These are phyloP conservation scores for Caenorhabditis sp. DNA, from an alignment of 2,888 invertebrate genomes.

Conservation along the genomic window DNA sequence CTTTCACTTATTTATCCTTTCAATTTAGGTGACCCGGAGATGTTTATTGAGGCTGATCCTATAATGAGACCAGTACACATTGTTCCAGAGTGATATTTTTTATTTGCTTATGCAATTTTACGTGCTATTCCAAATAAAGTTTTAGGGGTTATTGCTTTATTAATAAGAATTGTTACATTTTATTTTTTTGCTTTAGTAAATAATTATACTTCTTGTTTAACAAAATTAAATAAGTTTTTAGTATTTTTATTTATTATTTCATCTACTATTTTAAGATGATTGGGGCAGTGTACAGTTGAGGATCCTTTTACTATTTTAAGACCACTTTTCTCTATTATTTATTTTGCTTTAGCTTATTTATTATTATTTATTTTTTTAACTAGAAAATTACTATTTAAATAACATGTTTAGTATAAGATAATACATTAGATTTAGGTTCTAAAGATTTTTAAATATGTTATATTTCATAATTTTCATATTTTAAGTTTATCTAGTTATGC, in stretches of 20 bases:
- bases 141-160: constrained; percentile 80
- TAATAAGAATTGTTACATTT: constrained; percentile 55
- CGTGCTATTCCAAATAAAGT: constrained; percentile 84
- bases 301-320: constrained; percentile 54
- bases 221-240: constrained; percentile 51
- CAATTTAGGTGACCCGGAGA: constrained; percentile 77
- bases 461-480: constrained; percentile 66
- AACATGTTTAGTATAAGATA: constrained; percentile 50
- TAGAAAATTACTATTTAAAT: constrained; percentile 50
- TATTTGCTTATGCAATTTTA: constrained; percentile 84
- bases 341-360: constrained; percentile 51
- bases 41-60: constrained; percentile 80
- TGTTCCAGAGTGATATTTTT: constrained; percentile 85
- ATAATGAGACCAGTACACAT: constrained; percentile 81
- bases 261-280: constrained; percentile 53
- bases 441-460: constrained; percentile 48
- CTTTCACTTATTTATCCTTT: constrained; percentile 76
- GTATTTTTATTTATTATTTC: constrained; percentile 53
- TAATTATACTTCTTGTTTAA: constrained; percentile 55
- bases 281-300: constrained; percentile 55
- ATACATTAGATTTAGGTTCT: constrained; percentile 59
- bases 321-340: constrained; percentile 54
- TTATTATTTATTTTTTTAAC: constrained; percentile 48
- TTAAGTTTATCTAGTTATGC: constrained; percentile 61
- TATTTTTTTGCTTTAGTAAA: constrained; percentile 60